Evolutionary conservation across 2,113 vertebrate genomes (phyloP), one percentile per base, ranked within the genome.

Genomic region (Microtus oregoni): DNA sequence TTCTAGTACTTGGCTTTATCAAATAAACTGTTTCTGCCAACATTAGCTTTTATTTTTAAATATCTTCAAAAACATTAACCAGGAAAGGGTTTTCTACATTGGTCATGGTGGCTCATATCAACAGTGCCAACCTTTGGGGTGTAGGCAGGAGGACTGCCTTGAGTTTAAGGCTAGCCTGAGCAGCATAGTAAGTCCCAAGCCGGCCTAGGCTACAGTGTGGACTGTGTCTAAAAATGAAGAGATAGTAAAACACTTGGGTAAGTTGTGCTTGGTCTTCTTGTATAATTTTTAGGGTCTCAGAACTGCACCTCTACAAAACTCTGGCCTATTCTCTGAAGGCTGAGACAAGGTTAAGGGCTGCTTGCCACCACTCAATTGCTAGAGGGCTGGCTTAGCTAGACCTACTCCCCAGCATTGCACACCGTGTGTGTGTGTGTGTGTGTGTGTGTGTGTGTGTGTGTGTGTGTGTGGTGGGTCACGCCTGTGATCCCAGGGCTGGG

Each of bases 11-110:
- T 58, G 50, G 44, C 7, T 78, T 50, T 86, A 41, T 86, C 55
- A 38, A 83, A 82, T 61, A 83, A 94, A 85, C 44, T 76, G 50
- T 38, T 93, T 94, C 63, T 47, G 73, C 63, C 52, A 89, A 95
- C 2, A 55, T 28, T 19, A 52, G n/a, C 41, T 79, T 90, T 91
- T 63, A 82, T 26, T 70, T 79, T n/a, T 81, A 20, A 93, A 30
- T 52, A 95, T 63, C 68, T 68, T 70, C 52, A 35, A 77, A 89
- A 73, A 68, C 86, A 77, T 30, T 97, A 88, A 65, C 63, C 52
- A 91, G 79, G 44, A 77, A 89, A 78, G 61, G 17, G 22, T 94
- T 90, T 86, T 91, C 81, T 67, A 47, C 28, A 47, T 9, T 24
- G 30, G 85, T 30, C 30, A 70, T 35, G 28, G 41, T 47, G 28